phyloP scores from a whole-genome alignment of 2,113 vertebrate species.

The Bubo scandiacus region DNA sequence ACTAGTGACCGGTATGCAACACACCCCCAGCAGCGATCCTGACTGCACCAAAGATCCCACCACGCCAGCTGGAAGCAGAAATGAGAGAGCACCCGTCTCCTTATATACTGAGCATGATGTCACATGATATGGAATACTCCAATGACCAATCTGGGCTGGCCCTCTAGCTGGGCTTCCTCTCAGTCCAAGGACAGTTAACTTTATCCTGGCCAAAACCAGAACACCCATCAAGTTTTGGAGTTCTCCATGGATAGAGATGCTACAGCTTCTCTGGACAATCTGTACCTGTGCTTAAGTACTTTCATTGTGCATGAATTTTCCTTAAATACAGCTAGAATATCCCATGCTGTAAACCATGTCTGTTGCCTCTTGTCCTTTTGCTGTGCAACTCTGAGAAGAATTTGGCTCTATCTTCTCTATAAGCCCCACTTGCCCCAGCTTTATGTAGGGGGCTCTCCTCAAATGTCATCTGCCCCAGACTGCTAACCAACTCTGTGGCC shows the following conservation, averaged over 20 bases:
- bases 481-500: neutral
- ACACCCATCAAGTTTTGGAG: neutral
- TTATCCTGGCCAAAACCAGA: no score
- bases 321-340: neutral
- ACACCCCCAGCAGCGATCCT: no score
- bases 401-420: neutral
- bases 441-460: neutral
- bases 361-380: neutral
- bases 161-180: no score
- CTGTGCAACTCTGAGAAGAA: neutral
- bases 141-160: no score
- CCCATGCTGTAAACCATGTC: accelerated
- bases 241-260: neutral
- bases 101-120: no score
- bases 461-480: neutral
- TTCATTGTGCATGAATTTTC: neutral
- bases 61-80: no score
- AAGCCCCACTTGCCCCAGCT: neutral
- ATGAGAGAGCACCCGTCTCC: no score
- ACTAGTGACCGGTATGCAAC: no score
- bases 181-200: no score
- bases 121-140: no score
- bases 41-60: no score
- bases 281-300: neutral
- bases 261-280: neutral